phyloP scores from a whole-genome alignment of 2,888 invertebrate genomes.

The Drosophila pullipes region DNA sequence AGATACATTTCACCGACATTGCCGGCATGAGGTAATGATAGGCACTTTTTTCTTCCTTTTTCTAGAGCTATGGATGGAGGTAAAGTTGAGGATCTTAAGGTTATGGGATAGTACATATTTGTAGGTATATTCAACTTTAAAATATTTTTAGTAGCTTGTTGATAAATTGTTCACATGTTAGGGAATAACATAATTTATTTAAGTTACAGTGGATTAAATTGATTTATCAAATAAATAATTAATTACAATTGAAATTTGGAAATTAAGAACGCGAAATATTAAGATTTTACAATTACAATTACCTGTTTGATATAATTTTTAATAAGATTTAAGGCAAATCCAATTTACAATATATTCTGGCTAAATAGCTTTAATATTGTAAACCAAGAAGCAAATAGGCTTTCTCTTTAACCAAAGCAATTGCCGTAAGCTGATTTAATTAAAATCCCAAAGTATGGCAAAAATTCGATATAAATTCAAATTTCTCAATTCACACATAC shows the following conservation, averaged over 20 bases:
- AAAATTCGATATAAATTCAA: conserved; percentile 77
- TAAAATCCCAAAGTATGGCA: conserved; percentile 51
- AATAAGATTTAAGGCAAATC: neutral
- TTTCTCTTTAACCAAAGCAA: conserved; percentile 31
- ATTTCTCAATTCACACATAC: conserved; percentile 56
- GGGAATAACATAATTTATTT: neutral
- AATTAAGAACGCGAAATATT: too few relatives aligned
- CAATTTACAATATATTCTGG: conserved; percentile 12
- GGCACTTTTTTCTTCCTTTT: conserved; percentile 37
- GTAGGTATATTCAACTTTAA: conserved; percentile 36
- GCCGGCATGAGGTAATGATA: conserved; percentile 61
- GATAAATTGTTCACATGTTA: neutral
- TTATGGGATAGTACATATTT: neutral
- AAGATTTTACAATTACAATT: too few relatives aligned
- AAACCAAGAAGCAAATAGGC: conserved; percentile 35
- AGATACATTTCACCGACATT: conserved; percentile 72
- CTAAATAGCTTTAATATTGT: conserved; percentile 18
- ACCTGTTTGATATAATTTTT: neutral
- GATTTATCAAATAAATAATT: too few relatives aligned
- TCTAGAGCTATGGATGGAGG: neutral
- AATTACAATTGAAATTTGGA: too few relatives aligned
- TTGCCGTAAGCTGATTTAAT: conserved; percentile 72
- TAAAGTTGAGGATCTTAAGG: conserved; percentile 2
- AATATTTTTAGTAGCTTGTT: conserved; percentile 24
- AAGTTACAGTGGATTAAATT: neutral